Conservation (phyloP, 2,797 vertebrate genomes). For the Hoplostethus mediterraneus region DNA sequence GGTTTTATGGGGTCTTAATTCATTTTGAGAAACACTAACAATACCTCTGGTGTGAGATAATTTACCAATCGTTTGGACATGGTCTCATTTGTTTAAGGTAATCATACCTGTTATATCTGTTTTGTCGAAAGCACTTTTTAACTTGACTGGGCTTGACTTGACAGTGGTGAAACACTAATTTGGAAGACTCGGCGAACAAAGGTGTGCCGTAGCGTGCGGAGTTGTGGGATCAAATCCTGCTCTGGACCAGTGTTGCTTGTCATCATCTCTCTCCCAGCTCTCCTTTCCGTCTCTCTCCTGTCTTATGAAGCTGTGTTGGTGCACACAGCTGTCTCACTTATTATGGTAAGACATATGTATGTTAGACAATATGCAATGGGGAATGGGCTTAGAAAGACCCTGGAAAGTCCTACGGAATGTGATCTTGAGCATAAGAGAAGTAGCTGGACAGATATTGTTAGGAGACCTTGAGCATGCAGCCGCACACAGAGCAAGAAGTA, state of each 20-base stretch:
- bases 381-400: not conserved
- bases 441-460: not conserved
- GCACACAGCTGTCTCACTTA: not conserved
- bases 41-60: too few relatives aligned
- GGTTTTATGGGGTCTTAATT: too few relatives aligned
- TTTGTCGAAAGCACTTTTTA: not conserved
- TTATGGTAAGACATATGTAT: not conserved
- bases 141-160: not conserved
- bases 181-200: not conserved
- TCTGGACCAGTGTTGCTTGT: slow-evolving; percentile 1
- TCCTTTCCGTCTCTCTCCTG: not conserved
- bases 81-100: too few relatives aligned
- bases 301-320: not conserved
- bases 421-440: slow-evolving; percentile 1
- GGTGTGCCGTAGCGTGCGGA: not conserved
- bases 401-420: not conserved
- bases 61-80: too few relatives aligned
- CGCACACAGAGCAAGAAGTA: not conserved
- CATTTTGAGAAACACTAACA: too few relatives aligned
- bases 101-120: not conserved
- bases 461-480: not conserved
- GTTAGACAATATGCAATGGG: not conserved
- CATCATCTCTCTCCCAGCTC: not conserved
- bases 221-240: not conserved
- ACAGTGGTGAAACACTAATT: not conserved